A percentile compares a stretch with the other conserved stretches of the same genome.
These are phyloP conservation scores for Hypomecis atomaria DNA, from an alignment of 2,888 invertebrate species.

Conservation along the genomic window DNA sequence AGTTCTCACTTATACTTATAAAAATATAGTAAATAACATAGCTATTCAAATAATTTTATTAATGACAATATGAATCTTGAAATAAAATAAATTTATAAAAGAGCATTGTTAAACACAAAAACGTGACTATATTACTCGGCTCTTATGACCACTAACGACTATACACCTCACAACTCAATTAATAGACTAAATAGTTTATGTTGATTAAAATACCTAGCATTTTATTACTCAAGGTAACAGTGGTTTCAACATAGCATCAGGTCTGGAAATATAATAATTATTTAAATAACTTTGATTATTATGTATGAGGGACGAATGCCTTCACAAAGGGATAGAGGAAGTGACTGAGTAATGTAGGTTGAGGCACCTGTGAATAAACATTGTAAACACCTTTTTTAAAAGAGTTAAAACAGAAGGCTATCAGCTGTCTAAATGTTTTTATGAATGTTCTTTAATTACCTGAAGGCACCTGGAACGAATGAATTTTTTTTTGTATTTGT, in stretches of 20 bases:
- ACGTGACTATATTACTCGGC: constrained; percentile 9
- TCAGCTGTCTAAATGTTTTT: too few species aligned
- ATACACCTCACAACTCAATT: constrained; percentile 11
- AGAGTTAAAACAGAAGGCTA: too few species aligned
- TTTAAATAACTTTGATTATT: constrained; percentile 33
- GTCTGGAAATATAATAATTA: constrained; percentile 15
- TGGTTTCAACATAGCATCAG: constrained; percentile 14
- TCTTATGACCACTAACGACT: constrained; percentile 11
- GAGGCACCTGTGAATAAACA: constrained; percentile 46
- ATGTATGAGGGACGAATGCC: constrained; percentile 34
- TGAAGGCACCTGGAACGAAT: too few species aligned
- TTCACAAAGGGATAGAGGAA: constrained; percentile 53
- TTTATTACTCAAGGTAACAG: constrained; percentile 20
- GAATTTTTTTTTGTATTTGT: too few species aligned
- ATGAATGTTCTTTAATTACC: too few species aligned
- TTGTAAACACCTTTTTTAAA: neutral
- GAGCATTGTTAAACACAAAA: constrained; percentile 7
- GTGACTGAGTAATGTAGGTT: constrained; percentile 38
- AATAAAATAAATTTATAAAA: constrained; percentile 2
- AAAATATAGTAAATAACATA: neutral
- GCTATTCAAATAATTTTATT: neutral
- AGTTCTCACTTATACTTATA: too few species aligned
- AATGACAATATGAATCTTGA: neutral
- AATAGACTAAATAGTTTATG: constrained; percentile 10
- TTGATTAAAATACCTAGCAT: constrained; percentile 23